phyloP scores from a whole-genome alignment of 2,113 vertebrate genomes.

The Vulpes lagopus region DNA sequence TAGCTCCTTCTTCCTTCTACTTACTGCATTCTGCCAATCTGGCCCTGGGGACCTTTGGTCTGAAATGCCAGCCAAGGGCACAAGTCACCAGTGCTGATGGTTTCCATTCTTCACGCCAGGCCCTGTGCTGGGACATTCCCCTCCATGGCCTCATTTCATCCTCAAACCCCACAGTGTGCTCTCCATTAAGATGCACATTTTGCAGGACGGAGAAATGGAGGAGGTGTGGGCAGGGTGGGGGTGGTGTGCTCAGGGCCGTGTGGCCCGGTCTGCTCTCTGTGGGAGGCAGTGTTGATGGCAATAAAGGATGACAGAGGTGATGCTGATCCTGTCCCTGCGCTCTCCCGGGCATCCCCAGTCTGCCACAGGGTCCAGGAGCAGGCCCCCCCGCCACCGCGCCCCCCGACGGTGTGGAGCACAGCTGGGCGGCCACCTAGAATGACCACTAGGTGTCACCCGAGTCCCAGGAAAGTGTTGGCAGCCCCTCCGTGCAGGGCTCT shows the following conservation, averaged over 20 bases:
- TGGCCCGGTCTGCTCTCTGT: background rate
- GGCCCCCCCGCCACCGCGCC: too few relatives aligned
- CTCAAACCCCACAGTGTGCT: background rate
- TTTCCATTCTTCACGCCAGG: background rate
- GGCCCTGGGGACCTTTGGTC: background rate
- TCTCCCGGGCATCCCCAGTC: background rate
- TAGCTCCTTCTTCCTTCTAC: background rate
- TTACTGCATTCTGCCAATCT: background rate
- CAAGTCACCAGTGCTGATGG: background rate
- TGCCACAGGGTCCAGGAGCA: background rate
- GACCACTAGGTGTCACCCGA: slow-evolving; percentile 69
- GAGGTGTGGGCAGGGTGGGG: rapidly evolving
- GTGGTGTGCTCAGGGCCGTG: background rate
- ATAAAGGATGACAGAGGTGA: too few relatives aligned
- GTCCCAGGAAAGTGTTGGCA: background rate
- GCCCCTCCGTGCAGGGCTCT: background rate
- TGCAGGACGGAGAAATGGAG: background rate
- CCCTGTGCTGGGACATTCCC: rapidly evolving
- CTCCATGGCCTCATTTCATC: background rate
- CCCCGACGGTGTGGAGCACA: rapidly evolving
- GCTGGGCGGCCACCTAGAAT: background rate
- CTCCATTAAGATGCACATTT: background rate
- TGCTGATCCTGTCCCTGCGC: rapidly evolving
- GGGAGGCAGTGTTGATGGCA: background rate
- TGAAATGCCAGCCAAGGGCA: rapidly evolving